Evolutionary conservation across 2,113 vertebrate species (phyloP).

Genomic region (Himantopus leucocephalus): DNA sequence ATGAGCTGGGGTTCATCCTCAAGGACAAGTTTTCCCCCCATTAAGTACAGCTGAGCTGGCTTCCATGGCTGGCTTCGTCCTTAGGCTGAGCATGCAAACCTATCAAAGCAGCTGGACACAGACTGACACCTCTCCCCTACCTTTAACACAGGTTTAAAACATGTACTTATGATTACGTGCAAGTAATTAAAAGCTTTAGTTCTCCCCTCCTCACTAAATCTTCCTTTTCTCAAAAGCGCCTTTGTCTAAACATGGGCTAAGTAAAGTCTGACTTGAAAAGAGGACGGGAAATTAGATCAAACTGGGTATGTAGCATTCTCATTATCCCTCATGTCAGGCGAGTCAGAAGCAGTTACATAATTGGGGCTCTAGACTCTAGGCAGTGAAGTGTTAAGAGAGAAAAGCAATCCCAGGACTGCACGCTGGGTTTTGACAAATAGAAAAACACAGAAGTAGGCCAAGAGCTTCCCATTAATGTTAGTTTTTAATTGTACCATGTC

Average conservation of each 20-base stretch:
- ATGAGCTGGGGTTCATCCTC: not conserved
- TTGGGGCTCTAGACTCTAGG: slow-evolving; percentile 54
- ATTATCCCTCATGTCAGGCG: slow-evolving; percentile 49
- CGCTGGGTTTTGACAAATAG: slow-evolving; percentile 53
- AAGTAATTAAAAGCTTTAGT: not conserved
- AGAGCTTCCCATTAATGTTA: not conserved
- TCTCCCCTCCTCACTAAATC: not conserved
- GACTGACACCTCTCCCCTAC: not conserved
- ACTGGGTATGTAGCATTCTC: slow-evolving; percentile 13
- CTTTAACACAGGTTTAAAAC: not conserved
- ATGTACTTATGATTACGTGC: not conserved
- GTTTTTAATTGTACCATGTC: not conserved
- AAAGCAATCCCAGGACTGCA: slow-evolving; percentile 42
- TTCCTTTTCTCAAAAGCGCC: not conserved
- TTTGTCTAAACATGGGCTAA: slow-evolving; percentile 34
- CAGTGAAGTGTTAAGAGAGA: slow-evolving; percentile 62
- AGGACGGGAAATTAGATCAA: slow-evolving; percentile 65
- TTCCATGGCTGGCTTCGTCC: not conserved
- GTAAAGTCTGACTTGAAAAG: slow-evolving; percentile 32
- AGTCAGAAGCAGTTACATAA: slow-evolving; percentile 61
- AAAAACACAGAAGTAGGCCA: slow-evolving; percentile 42
- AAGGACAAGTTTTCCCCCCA: not conserved
- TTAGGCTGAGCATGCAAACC: not conserved
- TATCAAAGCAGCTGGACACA: not conserved
- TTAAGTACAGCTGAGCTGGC: not conserved